Base-by-base conservation (phyloP, 92 coral and sea anemone genomes). In the Epizoanthus illoricatus region DNA sequence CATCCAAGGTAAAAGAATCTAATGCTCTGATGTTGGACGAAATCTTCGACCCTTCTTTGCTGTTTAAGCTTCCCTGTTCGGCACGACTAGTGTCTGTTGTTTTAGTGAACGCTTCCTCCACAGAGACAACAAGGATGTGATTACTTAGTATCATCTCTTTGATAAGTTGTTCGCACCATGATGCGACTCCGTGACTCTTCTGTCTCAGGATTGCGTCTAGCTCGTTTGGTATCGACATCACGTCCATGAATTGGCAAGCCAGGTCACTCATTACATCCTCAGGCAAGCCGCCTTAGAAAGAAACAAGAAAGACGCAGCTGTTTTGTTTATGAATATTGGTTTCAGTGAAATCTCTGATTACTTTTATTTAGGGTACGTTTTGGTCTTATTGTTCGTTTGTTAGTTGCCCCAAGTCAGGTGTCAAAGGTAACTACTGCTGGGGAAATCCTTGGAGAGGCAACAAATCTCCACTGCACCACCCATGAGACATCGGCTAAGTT, bases 101-200 rank as follows among this genome's bases (percentile, higher is more conserved):
- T 63, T 78, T 49, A 36, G 42, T 78, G 61, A 97, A 91, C 8
- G 94, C 98, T 69, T 94, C 88, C 36, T 83, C 65, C 75, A 72
- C 91, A 13, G 88, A 75, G 10, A 97, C 99, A 18, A 97, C 86
- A 60, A 85, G 86, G 28, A 97, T 90, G 62, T 87, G 76, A 21
- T 90, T 94, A 52, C 97, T 88, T 4, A 86, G 70, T 15, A 97
- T 76, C 94, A 92, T 90, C 80, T 94, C 98, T 74, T 97, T 97
- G 76, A 94, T 94, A 13, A 97, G 92, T 73, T 97, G 99, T 69
- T 97, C 98, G 68, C 99, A 97, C 99, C 99, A 97, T 15, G 98
- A 90, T 3, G 99, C 98, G 1, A 97, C 95, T 7, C 99, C 99
- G 59, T 97, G 99, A 58, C 99, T 97, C 81, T 97, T 97, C 73